phyloP scores from a whole-genome alignment of 2,888 invertebrate species.

The Stratiomys singularior region DNA sequence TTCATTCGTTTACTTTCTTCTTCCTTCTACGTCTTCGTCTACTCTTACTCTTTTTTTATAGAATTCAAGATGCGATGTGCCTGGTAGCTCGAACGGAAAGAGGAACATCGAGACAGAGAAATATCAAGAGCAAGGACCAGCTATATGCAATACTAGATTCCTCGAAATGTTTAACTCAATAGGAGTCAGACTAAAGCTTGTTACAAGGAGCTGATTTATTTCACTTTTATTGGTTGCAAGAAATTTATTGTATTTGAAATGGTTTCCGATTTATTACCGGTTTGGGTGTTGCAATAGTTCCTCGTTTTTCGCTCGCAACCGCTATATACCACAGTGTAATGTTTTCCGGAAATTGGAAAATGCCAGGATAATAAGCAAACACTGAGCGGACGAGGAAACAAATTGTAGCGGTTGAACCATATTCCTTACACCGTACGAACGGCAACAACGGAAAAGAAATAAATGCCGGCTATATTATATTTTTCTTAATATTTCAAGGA shows the following conservation, averaged over 20 bases:
- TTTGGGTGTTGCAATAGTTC: slow-evolving; percentile 41
- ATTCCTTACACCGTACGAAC: not conserved
- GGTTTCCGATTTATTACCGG: slow-evolving; percentile 47
- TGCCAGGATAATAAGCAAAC: slow-evolving; percentile 13
- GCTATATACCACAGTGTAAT: not conserved
- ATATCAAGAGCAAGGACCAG: not conserved
- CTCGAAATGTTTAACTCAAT: too few species aligned
- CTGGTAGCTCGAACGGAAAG: not conserved
- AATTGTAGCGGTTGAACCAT: too few species aligned
- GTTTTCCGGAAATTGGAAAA: slow-evolving; percentile 46
- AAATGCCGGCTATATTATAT: slow-evolving; percentile 22
- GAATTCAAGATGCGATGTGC: not conserved
- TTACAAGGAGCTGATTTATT: slow-evolving; percentile 48
- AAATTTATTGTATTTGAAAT: slow-evolving; percentile 50
- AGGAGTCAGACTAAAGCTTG: slow-evolving; percentile 9
- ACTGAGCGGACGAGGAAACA: not conserved
- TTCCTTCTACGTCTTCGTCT: not conserved
- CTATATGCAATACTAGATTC: not conserved
- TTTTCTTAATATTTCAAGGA: slow-evolving; percentile 28
- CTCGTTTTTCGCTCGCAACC: not conserved
- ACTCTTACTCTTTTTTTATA: not conserved
- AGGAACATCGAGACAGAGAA: not conserved
- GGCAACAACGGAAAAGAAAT: not conserved
- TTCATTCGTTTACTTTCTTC: too few species aligned
- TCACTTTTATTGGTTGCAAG: slow-evolving; percentile 50